Evolutionary conservation across 1,140 invertebrate genomes (phyloP), one percentile per base, ranked within the genome.

Genomic region (Adoxophyes honmai): DNA sequence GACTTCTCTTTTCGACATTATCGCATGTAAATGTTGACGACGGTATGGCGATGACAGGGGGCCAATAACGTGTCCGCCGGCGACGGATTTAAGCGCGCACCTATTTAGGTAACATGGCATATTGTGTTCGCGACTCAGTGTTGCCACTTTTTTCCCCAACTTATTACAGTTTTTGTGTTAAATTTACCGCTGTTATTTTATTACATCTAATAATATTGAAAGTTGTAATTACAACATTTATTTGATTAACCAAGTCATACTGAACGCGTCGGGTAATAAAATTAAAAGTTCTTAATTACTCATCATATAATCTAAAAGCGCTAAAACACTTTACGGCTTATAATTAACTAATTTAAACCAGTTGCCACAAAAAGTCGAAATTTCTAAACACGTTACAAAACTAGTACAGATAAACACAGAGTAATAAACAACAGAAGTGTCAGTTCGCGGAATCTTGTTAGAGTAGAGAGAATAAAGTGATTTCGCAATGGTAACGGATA

Each of bases 401-500:
- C 71, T 77, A 70, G 77, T 67, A 68, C 77, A 73, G 55, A 82
- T 79, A 82, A 78, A 86, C 78, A 81, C 61, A 86, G 80, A 84
- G 72, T 81, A 80, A 74, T 81, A 78, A 83, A 82, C 75, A 83
- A 83, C 76, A 84, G 74, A 82, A 78, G 76, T 81, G 79, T 70
- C 78, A 78, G 75, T 87, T 87, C 84, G 79, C 74, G 57, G 84
- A 87, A 87, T 67, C 59, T 59, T 64, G 52, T 63, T 62, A 53
- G 66, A n/a, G n/a, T n/a, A n/a, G n/a, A n/a, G n/a, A 73, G 80
- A 75, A 83, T 82, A 83, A 79, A 83, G 75, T 72, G 75, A 73
- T 88, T 88, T 88, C 73, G 85, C 85, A 87, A 87, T 75, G 52
- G 75, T 73, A 74, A 66, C 64, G 66, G 67, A 70, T 84, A 86